phyloP scores from a whole-genome alignment of 2,113 vertebrate genomes.

The Carassius gibelio region DNA sequence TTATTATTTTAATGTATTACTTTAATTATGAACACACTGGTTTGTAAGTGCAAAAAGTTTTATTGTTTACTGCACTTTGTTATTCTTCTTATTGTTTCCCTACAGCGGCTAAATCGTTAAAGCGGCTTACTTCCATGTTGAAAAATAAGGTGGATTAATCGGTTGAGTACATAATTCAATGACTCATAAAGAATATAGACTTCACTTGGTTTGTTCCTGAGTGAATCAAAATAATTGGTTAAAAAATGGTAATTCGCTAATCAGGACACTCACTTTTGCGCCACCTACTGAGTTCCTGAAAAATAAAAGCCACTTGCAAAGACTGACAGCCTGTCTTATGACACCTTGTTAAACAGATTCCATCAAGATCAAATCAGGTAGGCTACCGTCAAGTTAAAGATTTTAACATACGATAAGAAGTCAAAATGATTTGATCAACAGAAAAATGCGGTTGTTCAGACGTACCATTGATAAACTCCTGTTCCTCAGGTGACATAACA shows the following conservation, averaged over 20 bases:
- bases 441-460: background rate
- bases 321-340: background rate
- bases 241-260: background rate
- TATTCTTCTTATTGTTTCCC: too few relatives aligned
- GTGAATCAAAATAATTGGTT: background rate
- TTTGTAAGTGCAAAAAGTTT: too few relatives aligned
- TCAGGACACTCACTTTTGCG: background rate
- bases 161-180: background rate
- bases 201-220: background rate
- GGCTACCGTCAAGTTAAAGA: background rate
- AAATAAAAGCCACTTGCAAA: background rate
- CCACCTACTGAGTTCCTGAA: background rate
- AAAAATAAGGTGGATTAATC: background rate
- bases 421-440: slow-evolving; percentile 18
- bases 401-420: background rate
- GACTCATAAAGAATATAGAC: background rate
- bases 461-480: slow-evolving; percentile 88
- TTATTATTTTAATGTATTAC: too few relatives aligned
- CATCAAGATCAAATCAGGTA: background rate
- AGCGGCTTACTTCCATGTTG: too few relatives aligned
- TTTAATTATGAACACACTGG: too few relatives aligned
- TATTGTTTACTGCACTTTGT: too few relatives aligned
- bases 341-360: background rate
- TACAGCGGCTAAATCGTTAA: too few relatives aligned
- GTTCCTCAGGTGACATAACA: slow-evolving; percentile 89